phyloP scores from a whole-genome alignment of 2,113 vertebrate species.

The Anoura caudifer region DNA sequence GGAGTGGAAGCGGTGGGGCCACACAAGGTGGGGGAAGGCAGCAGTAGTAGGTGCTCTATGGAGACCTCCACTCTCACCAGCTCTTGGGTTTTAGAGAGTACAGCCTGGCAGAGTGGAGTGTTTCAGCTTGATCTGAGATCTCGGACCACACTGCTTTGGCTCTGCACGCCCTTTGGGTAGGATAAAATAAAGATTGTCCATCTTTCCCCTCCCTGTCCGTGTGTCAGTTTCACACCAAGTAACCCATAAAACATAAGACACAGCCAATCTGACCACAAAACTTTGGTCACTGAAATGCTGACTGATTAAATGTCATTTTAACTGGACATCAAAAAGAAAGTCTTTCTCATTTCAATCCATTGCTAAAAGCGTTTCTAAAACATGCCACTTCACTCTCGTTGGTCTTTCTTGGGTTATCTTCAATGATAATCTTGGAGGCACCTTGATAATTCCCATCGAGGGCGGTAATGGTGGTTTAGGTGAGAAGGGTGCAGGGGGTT shows the following conservation, averaged over 20 bases:
- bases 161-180: background rate
- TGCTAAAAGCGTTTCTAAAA: background rate
- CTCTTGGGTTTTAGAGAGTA: background rate
- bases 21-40: slow-evolving; percentile 77
- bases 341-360: background rate
- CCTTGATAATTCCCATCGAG: background rate
- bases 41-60: slow-evolving; percentile 76
- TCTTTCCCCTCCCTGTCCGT: background rate
- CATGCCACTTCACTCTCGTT: background rate
- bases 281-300: background rate
- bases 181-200: background rate
- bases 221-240: background rate
- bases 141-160: background rate
- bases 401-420: background rate
- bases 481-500: background rate
- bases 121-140: background rate
- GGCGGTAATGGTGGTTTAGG: background rate
- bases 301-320: background rate
- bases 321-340: background rate
- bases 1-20: slow-evolving; percentile 67
- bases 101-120: background rate
- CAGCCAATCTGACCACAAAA: background rate
- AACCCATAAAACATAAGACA: background rate
- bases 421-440: background rate
- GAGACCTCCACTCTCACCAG: background rate